A percentile compares a stretch with the other conserved stretches of the same genome.
These are phyloP conservation scores for Eumeta japonica DNA, from an alignment of 1,140 invertebrate genomes.

Conservation along the genomic window DNA sequence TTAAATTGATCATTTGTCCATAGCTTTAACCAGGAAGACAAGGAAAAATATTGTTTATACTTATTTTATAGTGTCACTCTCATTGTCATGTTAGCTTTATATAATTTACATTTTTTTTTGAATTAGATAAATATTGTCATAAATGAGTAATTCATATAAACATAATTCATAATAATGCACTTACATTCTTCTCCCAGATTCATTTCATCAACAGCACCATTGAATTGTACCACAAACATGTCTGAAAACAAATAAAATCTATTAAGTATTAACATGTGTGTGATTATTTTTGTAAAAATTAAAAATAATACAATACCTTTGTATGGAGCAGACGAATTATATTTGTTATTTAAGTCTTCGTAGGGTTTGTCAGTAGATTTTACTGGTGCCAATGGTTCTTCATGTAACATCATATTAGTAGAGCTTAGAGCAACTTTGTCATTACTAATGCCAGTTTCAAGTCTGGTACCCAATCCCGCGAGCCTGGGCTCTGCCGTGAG, in stretches of 20 bases:
- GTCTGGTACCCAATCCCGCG: slow-evolving; percentile 26
- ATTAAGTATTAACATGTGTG: background rate
- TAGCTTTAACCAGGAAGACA: too few species aligned
- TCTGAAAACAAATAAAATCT: slow-evolving; percentile 23
- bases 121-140: too few species aligned
- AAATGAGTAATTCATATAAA: too few species aligned
- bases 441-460: slow-evolving; percentile 19
- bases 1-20: too few species aligned
- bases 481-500: slow-evolving; percentile 17
- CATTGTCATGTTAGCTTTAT: too few species aligned
- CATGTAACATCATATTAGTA: background rate
- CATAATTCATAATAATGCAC: too few species aligned
- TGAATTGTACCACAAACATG: slow-evolving; percentile 37
- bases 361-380: background rate
- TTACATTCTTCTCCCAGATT: slow-evolving; percentile 37
- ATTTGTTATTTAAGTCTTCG: slow-evolving; percentile 2
- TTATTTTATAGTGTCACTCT: too few species aligned
- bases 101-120: too few species aligned
- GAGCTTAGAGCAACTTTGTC: background rate
- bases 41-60: too few species aligned
- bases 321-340: background rate
- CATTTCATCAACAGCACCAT: slow-evolving; percentile 32
- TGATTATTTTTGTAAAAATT: slow-evolving; percentile 5
- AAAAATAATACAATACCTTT: slow-evolving; percentile 2
- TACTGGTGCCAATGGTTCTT: background rate